Evolutionary conservation across 2,113 vertebrate genomes (phyloP).

Genomic region (Toxostoma redivivum): DNA sequence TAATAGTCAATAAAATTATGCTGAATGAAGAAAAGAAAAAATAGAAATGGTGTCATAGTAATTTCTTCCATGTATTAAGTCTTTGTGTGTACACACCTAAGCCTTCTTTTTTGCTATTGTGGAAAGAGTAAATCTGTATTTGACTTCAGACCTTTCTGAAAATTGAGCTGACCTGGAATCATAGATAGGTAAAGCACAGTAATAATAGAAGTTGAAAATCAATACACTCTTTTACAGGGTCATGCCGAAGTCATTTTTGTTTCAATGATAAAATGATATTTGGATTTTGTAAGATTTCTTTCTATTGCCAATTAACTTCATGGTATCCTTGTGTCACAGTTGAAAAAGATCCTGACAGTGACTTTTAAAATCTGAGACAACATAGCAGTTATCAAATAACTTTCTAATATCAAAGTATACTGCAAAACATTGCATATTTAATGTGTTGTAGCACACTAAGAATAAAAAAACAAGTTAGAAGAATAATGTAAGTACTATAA

Average conservation of each 20-base stretch:
- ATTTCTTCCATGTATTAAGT: neutral
- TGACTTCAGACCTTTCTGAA: conserved; percentile 65
- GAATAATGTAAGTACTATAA: neutral
- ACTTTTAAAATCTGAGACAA: neutral
- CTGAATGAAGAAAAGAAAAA: neutral
- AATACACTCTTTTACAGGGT: conserved; percentile 66
- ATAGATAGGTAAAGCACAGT: conserved; percentile 63
- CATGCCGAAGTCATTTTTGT: conserved; percentile 56
- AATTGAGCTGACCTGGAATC: conserved; percentile 72
- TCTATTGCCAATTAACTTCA: conserved; percentile 56
- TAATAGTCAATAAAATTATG: neutral
- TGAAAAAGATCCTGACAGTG: neutral
- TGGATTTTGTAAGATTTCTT: conserved; percentile 57
- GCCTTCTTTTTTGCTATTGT: conserved; percentile 2
- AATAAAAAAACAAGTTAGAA: neutral
- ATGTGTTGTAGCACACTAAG: neutral
- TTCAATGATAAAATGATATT: conserved; percentile 66
- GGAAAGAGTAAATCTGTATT: conserved; percentile 63
- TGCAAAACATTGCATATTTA: neutral
- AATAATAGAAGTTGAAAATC: conserved; percentile 72
- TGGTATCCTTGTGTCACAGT: neutral
- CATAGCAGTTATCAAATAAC: neutral
- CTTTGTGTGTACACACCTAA: neutral
- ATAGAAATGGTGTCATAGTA: neutral
- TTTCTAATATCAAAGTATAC: neutral